These are phyloP conservation scores for Chondrosia reniformis DNA, from an alignment of 37 sponge, comb jelly and placozoan species.

Conservation along the genomic window DNA sequence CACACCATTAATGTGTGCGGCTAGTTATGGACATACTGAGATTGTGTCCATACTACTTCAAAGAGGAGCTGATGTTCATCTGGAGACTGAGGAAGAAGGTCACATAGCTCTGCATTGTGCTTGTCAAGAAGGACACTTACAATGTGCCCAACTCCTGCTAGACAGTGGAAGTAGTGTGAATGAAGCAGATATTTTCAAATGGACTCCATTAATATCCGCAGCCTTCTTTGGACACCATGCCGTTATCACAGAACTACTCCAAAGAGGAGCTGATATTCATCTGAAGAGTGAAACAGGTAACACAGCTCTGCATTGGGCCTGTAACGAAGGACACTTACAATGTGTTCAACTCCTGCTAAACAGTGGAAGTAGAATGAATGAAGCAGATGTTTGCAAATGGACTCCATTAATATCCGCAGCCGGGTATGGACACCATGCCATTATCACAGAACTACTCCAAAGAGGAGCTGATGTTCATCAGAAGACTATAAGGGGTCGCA, in stretches of 20 bases:
- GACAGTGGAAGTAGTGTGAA: too few relatives aligned
- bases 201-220: too few relatives aligned
- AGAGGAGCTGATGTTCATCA: neutral
- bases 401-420: slow-evolving; percentile 3
- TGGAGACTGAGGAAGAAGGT: neutral
- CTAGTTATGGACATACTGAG: neutral
- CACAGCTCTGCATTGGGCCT: too few relatives aligned
- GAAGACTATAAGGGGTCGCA: neutral
- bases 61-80: neutral
- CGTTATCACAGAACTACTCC: too few relatives aligned
- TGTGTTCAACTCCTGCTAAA: too few relatives aligned
- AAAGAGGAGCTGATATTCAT: too few relatives aligned
- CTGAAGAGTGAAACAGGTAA: too few relatives aligned
- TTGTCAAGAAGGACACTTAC: neutral
- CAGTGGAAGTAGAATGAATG: too few relatives aligned
- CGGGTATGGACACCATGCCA: neutral
- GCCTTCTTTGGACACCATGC: too few relatives aligned
- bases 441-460: neutral
- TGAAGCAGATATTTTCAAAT: too few relatives aligned
- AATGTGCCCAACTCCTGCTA: neutral
- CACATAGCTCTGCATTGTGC: neutral
- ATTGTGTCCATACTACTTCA: neutral
- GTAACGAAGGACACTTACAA: too few relatives aligned
- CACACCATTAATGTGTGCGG: slow-evolving; percentile 1
- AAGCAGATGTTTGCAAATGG: neutral